Evolutionary conservation across 2,113 vertebrate species (phyloP), one percentile per base, ranked within the genome.

Genomic region (Pelmatolapia mariae): DNA sequence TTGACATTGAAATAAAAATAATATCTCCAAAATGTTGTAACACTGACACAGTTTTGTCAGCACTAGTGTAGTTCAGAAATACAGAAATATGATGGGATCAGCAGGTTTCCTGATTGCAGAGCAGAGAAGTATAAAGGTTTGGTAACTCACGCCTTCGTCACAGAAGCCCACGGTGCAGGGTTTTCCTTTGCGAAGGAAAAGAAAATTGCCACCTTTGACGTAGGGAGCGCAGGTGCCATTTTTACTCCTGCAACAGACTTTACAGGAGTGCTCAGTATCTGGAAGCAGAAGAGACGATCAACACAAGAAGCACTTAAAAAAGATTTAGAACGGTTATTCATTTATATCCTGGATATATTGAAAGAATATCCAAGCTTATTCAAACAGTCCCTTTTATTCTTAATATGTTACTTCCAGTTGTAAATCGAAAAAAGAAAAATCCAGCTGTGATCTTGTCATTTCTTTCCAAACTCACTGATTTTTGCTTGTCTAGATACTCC

Each of bases 121-220:
- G 13, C 8, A n/a, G 9, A 57, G 3, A 52, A 3, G 57, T 12
- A 18, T 22, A 7, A 76, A 89, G 47, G 29, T 76, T 7, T 33
- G 50, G 12, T 40, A 7, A 97, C 98, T 98, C 80, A 99, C 99
- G 1, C 94, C 94, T 56, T 90, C 96, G 24, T 98, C 98, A 15
- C 99, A 99, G 92, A 99, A 99, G n/a, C 99, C 99, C 73, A 99
- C 98, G 0, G 98, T 99, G 88, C 99, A 99, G 4, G 99, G 98
- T 91, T 99, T 99, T 8, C 99, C 99, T 93, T 98, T 99, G 86
- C 98, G 97, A 84, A 99, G 94, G 87, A 96, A 99, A 22, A 98
- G 92, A 91, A 96, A 97, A 18, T 93, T 95, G 3, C 95, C 89
- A 0, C 95, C 91, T 0, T 52, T 10, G 0, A 94, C 33, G 1